Evolutionary conservation across 2,797 vertebrate genomes (phyloP).

Genomic region (Cossypha heuglini): DNA sequence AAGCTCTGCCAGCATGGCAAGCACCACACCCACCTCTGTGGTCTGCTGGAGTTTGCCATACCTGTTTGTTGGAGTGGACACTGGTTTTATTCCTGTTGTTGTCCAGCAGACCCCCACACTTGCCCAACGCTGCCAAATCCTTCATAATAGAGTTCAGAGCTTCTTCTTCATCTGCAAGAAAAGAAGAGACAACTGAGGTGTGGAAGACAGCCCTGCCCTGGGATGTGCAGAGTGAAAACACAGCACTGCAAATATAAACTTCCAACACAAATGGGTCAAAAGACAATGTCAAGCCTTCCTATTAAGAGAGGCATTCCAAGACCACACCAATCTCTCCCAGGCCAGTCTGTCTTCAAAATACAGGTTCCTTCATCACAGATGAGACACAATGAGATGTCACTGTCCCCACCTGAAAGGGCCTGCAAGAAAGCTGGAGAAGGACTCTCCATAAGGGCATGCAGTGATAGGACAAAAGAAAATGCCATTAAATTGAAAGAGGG

Average conservation of each 20-base stretch:
- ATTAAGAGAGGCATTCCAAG: background rate
- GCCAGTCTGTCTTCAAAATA: background rate
- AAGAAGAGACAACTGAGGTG: background rate
- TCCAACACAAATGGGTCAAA: background rate
- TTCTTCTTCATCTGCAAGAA: slow-evolving; percentile 86
- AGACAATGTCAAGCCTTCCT: background rate
- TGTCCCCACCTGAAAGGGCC: too few species aligned
- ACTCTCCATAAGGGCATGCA: fast-evolving
- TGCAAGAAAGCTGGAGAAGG: background rate
- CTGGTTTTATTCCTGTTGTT: slow-evolving; percentile 84
- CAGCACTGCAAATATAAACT: background rate
- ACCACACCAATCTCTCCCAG: background rate
- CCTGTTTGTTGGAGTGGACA: slow-evolving; percentile 84
- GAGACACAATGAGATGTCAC: background rate
- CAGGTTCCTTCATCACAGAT: background rate
- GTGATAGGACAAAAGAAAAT: background rate
- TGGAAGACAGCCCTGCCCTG: background rate
- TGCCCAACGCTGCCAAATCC: slow-evolving; percentile 88
- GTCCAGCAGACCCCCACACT: slow-evolving; percentile 81
- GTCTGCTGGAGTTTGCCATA: slow-evolving; percentile 10
- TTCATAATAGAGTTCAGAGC: slow-evolving; percentile 95
- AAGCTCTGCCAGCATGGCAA: background rate
- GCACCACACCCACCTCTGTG: background rate
- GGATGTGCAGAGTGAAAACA: fast-evolving
- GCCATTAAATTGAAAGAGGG: background rate